Conservation (phyloP, 37 sponge, comb jelly and placozoan species). For the Eunapius fragilis region DNA sequence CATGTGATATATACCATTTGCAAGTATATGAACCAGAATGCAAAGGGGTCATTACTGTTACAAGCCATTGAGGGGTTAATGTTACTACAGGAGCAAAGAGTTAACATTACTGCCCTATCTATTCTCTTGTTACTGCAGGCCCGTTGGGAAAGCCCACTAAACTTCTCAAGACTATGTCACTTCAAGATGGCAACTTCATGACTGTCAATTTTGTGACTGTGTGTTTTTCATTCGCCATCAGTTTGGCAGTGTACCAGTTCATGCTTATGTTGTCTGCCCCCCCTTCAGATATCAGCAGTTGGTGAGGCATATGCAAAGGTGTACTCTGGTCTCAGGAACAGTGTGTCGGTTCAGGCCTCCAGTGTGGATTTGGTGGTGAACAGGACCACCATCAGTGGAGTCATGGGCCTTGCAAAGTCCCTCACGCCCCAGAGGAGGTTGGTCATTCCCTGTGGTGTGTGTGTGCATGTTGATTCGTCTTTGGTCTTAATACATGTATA, state of each 20-base stretch:
- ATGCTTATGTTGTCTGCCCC: background rate
- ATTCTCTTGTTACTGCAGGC: conserved; percentile 8
- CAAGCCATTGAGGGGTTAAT: background rate
- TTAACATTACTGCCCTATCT: too few relatives aligned
- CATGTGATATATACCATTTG: too few relatives aligned
- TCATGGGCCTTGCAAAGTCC: background rate
- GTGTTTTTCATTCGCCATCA: background rate
- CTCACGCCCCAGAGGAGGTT: background rate
- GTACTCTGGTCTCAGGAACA: conserved; percentile 73
- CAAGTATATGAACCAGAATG: background rate
- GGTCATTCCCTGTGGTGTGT: background rate
- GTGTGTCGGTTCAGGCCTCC: conserved; percentile 57
- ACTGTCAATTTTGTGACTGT: conserved; percentile 45
- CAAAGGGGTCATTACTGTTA: background rate
- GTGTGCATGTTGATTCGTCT: too few relatives aligned
- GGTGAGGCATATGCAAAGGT: conserved; percentile 71
- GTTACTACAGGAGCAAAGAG: background rate
- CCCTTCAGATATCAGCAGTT: conserved; percentile 26
- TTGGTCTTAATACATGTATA: too few relatives aligned
- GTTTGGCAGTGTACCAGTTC: background rate
- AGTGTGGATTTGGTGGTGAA: conserved; percentile 45
- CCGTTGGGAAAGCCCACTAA: conserved; percentile 29
- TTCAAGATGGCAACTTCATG: conserved; percentile 68
- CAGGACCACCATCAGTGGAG: conserved; percentile 21
- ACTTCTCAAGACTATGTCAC: conserved; percentile 44